phyloP scores from a whole-genome alignment of 2,797 vertebrate species.

The Vespertilio murinus region DNA sequence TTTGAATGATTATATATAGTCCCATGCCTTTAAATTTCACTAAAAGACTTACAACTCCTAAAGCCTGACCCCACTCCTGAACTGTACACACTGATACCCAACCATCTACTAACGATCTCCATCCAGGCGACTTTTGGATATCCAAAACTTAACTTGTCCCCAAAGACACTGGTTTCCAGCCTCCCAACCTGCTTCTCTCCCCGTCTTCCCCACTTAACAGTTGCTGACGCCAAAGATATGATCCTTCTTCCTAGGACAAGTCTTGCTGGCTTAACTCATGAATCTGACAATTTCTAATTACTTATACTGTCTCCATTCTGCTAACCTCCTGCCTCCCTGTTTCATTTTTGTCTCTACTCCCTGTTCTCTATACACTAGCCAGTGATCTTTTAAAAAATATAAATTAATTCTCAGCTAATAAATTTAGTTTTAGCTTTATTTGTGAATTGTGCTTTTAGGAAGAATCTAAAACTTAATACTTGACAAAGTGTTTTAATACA shows the following conservation, averaged over 20 bases:
- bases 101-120: not conserved
- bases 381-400: not conserved
- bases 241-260: not conserved
- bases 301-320: not conserved
- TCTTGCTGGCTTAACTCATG: not conserved
- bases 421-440: slow-evolving; percentile 37
- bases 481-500: slow-evolving; percentile 7
- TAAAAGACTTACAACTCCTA: not conserved
- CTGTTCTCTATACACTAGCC: not conserved
- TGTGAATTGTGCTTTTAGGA: slow-evolving; percentile 1
- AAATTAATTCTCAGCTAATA: not conserved
- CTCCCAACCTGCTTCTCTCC: not conserved
- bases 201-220: not conserved
- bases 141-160: not conserved
- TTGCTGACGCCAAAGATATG: not conserved
- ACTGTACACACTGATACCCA: not conserved
- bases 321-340: not conserved
- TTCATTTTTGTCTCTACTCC: not conserved
- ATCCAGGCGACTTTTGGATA: not conserved
- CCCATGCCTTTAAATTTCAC: not conserved
- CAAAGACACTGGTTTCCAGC: not conserved
- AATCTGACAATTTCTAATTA: not conserved
- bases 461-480: slow-evolving; percentile 43
- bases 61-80: not conserved
- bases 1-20: not conserved